A percentile compares a stretch with the other conserved stretches of the same genome.
These are phyloP conservation scores for Helobdella robusta DNA, from an alignment of 2,888 invertebrate genomes.

Conservation along the genomic window DNA sequence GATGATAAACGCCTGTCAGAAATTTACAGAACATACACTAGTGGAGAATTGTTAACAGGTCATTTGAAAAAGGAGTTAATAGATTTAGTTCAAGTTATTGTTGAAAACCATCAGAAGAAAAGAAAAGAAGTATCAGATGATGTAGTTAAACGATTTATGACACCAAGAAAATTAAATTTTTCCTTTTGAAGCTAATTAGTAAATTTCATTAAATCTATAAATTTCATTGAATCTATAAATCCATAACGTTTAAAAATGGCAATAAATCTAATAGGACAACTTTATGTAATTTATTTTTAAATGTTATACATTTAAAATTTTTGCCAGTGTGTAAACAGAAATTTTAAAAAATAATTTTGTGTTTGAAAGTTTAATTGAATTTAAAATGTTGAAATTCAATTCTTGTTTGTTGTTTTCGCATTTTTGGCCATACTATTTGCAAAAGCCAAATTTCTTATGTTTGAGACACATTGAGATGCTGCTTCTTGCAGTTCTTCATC, in stretches of 20 bases:
- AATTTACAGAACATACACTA: slow-evolving; percentile 60
- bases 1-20: slow-evolving; percentile 75
- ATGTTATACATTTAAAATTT: no score
- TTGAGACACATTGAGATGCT: slow-evolving; percentile 81
- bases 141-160: slow-evolving; percentile 70
- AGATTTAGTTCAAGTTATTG: slow-evolving; percentile 65
- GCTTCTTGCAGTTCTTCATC: slow-evolving; percentile 84
- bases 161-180: slow-evolving; percentile 59
- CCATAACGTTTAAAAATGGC: no score
- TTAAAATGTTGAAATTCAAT: no score
- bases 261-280: no score
- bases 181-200: slow-evolving; percentile 6
- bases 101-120: slow-evolving; percentile 71
- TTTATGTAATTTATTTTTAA: no score
- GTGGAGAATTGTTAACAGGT: slow-evolving; percentile 81
- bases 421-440: slow-evolving; percentile 40
- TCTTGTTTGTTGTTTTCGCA: no score
- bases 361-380: no score
- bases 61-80: slow-evolving; percentile 86
- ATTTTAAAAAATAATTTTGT: no score
- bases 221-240: no score
- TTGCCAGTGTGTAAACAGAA: no score
- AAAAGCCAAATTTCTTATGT: slow-evolving; percentile 64
- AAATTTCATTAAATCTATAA: no score
- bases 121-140: slow-evolving; percentile 75